These are phyloP conservation scores for Anoura caudifer DNA, from an alignment of 2,113 vertebrate genomes.

Conservation along the genomic window DNA sequence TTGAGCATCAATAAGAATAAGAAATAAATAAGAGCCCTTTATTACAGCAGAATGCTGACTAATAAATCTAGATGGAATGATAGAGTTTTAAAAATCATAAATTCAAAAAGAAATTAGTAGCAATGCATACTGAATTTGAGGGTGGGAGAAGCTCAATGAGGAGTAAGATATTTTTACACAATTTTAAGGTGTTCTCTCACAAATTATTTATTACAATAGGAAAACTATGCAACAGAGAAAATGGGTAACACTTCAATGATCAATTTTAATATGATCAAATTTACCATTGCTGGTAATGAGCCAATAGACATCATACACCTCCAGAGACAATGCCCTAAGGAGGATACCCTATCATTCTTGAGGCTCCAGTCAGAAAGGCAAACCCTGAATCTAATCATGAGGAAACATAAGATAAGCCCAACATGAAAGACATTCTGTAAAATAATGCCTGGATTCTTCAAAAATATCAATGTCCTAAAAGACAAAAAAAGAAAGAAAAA, in stretches of 20 bases:
- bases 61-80: not conserved
- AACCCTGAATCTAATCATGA: not conserved
- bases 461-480: not conserved
- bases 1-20: constrained; percentile 22
- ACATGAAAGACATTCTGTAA: not conserved
- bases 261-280: not conserved
- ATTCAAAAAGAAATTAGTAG: constrained; percentile 5
- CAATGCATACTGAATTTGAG: not conserved
- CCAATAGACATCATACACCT: not conserved
- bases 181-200: not conserved
- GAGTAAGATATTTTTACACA: not conserved
- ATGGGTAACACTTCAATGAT: not conserved
- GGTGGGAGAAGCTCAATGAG: not conserved
- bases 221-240: not conserved
- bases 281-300: not conserved
- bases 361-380: not conserved
- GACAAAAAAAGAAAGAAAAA: not conserved
- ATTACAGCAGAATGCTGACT: constrained; percentile 5
- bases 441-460: not conserved
- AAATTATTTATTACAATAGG: not conserved
- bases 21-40: not conserved
- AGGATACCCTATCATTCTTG: too few relatives aligned
- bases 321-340: not conserved
- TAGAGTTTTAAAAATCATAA: not conserved
- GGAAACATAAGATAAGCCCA: not conserved